A percentile compares a stretch with the other conserved stretches of the same genome.
Evolutionary conservation across 2,113 vertebrate genomes (phyloP).

Genomic region (Columba janthina): DNA sequence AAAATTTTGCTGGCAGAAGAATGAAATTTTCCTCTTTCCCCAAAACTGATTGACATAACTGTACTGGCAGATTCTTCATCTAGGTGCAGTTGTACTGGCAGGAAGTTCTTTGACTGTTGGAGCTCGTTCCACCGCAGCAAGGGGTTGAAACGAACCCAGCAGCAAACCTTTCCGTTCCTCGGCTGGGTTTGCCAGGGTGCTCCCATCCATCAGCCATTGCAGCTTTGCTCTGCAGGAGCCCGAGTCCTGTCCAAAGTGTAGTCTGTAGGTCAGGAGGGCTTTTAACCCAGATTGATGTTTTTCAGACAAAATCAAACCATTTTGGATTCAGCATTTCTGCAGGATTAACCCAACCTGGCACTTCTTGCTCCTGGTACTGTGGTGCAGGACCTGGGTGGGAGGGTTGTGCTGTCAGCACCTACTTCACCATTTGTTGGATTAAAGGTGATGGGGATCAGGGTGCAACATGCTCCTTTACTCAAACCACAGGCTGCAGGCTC

Average conservation of each 20-base stretch:
- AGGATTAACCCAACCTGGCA: background rate
- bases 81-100: constrained; percentile 60
- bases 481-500: background rate
- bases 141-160: background rate
- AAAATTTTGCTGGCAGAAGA: constrained; percentile 66
- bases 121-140: background rate
- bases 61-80: constrained; percentile 47
- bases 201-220: background rate
- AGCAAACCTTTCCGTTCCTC: background rate
- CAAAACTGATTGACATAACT: constrained; percentile 58
- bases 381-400: background rate
- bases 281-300: background rate
- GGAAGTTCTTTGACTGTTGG: constrained; percentile 48
- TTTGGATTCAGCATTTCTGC: background rate
- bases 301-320: background rate
- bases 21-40: constrained; percentile 32
- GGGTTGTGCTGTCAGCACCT: background rate
- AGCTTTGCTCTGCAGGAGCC: background rate
- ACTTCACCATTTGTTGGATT: background rate
- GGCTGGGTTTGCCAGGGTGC: background rate
- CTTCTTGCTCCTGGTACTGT: rapidly evolving
- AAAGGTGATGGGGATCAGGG: background rate
- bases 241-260: background rate
- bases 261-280: background rate
- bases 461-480: background rate